phyloP scores from a whole-genome alignment of 2,888 invertebrate species.

The Zaprionus obscuricornis region DNA sequence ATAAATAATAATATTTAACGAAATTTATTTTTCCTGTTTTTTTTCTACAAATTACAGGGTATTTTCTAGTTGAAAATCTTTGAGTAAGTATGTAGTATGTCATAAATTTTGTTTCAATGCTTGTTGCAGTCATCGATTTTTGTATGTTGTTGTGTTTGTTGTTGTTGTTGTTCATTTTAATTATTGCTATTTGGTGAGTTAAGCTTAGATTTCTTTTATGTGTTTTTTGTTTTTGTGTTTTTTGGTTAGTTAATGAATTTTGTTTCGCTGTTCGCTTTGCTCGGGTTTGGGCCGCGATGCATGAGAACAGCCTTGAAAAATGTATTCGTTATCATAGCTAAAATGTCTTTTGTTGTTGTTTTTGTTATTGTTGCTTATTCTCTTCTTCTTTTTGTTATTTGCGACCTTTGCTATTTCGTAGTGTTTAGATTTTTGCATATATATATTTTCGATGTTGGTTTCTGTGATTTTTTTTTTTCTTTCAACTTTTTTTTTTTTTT shows the following conservation, averaged over 20 bases:
- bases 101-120: slow-evolving; percentile 50
- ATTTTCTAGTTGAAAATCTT: too few relatives aligned
- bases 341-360: slow-evolving; percentile 15
- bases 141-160: slow-evolving; percentile 12
- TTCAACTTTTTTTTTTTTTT: slow-evolving; percentile 3
- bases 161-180: slow-evolving; percentile 52
- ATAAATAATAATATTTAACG: too few relatives aligned
- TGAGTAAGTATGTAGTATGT: too few relatives aligned
- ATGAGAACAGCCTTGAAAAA: slow-evolving; percentile 73
- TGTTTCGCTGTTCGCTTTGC: slow-evolving; percentile 12
- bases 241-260: slow-evolving; percentile 48
- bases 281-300: slow-evolving; percentile 63
- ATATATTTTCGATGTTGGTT: slow-evolving; percentile 34
- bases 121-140: slow-evolving; percentile 67
- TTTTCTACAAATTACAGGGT: too few relatives aligned
- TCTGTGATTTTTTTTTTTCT: not conserved
- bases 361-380: slow-evolving; percentile 35
- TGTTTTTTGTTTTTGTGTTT: not conserved
- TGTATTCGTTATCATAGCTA: slow-evolving; percentile 47
- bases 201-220: slow-evolving; percentile 31
- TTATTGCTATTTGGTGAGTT: slow-evolving; percentile 61
- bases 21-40: too few relatives aligned
- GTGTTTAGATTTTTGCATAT: slow-evolving; percentile 69
- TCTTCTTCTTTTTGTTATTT: slow-evolving; percentile 32
- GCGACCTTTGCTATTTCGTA: slow-evolving; percentile 72